Base-by-base conservation (phyloP, 2,888 invertebrate species). In the Bedellia somnulentella region DNA sequence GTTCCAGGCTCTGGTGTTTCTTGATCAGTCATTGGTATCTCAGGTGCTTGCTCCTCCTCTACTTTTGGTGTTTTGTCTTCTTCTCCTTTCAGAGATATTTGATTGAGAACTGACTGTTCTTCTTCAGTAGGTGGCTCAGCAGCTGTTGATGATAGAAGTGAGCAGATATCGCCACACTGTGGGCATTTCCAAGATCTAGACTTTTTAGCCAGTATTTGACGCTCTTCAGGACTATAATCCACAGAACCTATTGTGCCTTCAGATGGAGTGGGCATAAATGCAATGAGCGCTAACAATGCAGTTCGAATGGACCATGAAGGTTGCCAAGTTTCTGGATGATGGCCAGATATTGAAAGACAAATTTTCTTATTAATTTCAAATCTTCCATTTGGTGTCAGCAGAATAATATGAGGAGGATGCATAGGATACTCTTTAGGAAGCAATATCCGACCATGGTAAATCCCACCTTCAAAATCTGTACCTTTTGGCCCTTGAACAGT, bases 311-410 rank as follows among this genome's bases (percentile, higher is more conserved):
- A 94, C 96, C 96, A 96, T 3, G 93, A 93, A 15, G 96, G 96
- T 52, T 93, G 92, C 96, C 96, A 97, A 21, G 93, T 92, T 62
- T 97, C 96, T n/a, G 95, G 96, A 60, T 96, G 96, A 64, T 94
- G 88, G 4, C 93, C 94, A 35, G 94, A 95, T 47, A 96, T 96
- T 38, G 93, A 94, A 41, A 96, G 70, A 57, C 96, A 97, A 47
- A 97, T 94, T 67, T 96, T 96, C 59, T 91, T 93, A 57, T 92
- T 89, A 5, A 84, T 82, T 71, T 95, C 93, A 70, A 97, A 96
- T 41, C 96, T 80, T 27, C 95, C 95, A 62, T 93, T 96, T 2
- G 93, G 93, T 14, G 95, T 96, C 29, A 96, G 60, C 28, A 97
- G 70, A 47, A 95, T 93, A 41, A 96, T 93, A 57, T 92, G 92